Evolutionary conservation across 2,113 vertebrate genomes (phyloP).

Genomic region (Trinectes maculatus): DNA sequence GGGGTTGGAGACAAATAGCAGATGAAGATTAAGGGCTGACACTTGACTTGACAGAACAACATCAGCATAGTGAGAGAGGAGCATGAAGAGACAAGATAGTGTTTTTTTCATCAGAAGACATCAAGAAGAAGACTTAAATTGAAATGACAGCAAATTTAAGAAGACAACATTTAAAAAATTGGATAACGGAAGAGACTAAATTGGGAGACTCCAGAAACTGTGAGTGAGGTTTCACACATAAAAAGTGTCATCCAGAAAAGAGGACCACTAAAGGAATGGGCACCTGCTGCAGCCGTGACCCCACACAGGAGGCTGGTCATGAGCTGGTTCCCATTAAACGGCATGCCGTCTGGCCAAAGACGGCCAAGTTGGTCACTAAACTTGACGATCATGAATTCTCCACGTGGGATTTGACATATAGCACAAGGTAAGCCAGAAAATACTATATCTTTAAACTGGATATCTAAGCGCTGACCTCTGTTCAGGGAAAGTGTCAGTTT

Average conservation of each 20-base stretch:
- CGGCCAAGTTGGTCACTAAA: constrained; percentile 21
- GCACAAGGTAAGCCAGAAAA: constrained; percentile 53
- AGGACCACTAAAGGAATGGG: constrained; percentile 44
- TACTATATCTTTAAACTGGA: no score
- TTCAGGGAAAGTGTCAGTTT: not conserved
- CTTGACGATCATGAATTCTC: constrained; percentile 47
- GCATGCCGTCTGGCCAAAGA: constrained; percentile 33
- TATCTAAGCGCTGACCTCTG: no score
- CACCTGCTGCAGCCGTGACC: constrained; percentile 54
- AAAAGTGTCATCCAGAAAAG: not conserved
- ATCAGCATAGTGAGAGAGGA: constrained; percentile 21
- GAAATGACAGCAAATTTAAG: not conserved
- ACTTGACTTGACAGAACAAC: constrained; percentile 41
- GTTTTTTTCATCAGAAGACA: not conserved
- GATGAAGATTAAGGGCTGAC: constrained; percentile 59
- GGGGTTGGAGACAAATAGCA: constrained; percentile 35
- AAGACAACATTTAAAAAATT: not conserved
- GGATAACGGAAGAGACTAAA: not conserved
- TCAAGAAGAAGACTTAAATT: not conserved
- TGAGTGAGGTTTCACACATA: not conserved
- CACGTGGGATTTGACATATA: constrained; percentile 59
- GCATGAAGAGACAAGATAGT: not conserved
- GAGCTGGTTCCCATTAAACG: constrained; percentile 59
- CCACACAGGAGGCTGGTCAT: constrained; percentile 22
- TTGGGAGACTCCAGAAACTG: not conserved